phyloP scores from a whole-genome alignment of 2,888 invertebrate species.

The Phymatocera aterrima region DNA sequence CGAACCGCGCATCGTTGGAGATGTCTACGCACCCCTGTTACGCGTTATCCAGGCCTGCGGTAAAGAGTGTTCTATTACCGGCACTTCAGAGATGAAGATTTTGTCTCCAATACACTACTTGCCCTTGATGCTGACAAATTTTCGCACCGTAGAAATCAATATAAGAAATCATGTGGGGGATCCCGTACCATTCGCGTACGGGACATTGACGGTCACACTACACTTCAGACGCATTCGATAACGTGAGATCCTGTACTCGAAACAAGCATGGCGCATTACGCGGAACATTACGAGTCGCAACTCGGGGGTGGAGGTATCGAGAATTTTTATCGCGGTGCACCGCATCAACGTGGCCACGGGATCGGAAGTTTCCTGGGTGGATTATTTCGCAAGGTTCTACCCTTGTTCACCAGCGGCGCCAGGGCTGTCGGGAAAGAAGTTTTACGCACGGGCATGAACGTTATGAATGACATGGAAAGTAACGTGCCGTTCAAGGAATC shows the following conservation, averaged over 20 bases:
- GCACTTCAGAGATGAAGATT: constrained; percentile 21
- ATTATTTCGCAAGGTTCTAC: constrained; percentile 34
- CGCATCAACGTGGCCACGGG: constrained; percentile 18
- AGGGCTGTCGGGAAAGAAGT: constrained; percentile 45
- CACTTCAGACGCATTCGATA: constrained; percentile 2
- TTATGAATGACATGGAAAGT: neutral
- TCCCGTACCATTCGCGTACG: neutral
- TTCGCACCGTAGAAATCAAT: constrained; percentile 12
- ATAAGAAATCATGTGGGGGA: constrained; percentile 8
- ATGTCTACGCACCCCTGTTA: constrained; percentile 55
- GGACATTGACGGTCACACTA: constrained; percentile 17
- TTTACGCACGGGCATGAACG: constrained; percentile 18
- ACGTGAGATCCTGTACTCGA: neutral
- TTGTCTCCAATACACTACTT: constrained; percentile 53
- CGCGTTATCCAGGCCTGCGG: constrained; percentile 53
- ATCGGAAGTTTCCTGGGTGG: constrained; percentile 27
- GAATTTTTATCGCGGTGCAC: neutral
- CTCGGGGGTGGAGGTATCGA: neutral
- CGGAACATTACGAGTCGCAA: neutral
- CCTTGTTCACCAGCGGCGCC: constrained; percentile 45
- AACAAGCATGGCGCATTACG: neutral
- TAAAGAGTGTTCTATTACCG: neutral
- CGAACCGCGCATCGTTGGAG: constrained; percentile 58
- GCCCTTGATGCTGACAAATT: constrained; percentile 49
- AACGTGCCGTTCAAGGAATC: neutral